Base-by-base conservation (phyloP, 2,113 vertebrate species). In the Suncus etruscus region DNA sequence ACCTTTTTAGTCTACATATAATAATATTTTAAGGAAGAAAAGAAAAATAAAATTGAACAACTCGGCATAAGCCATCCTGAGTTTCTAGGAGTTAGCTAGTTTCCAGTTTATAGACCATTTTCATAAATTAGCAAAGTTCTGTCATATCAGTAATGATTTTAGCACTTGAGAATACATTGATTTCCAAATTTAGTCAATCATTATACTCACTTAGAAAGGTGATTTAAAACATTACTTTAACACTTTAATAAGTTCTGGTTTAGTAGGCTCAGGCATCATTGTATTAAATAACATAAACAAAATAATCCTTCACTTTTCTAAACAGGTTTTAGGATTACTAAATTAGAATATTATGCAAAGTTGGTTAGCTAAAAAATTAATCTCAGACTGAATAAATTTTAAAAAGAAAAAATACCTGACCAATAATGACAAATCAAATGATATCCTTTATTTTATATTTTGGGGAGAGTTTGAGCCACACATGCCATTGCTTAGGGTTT, bases 81-180 rank as follows among this genome's bases (percentile, higher is more conserved):
- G 39, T 39, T 54, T 54, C 15, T 12, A 54, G 51, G 15, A 54
- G 51, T 54, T 10, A 12, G 11, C 51, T 54, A 15, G 15, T 15
- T 54, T 54, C 51, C 15, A 54, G 51, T 10, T 54, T 54, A 54
- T 54, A 54, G 15, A 20, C 3, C 47, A 39, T 83, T 82, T 74
- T 83, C 69, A 82, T 90, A 89, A 82, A 51, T 74, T 24, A 74
- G 25, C 24, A 51, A 74, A 82, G 16, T n/a, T 74, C 65, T 82
- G 63, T 50, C 54, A 74, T 58, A 45, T 75, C 20, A 75, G 51
- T 12, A 15, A 54, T 54, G 51, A 7, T 12, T 54, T 82, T n/a
- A 69, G 74, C 48, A 66, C 54, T 75, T 32, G 24, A 82, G 69
- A 74, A 82, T n/a, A 65, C 58, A 66, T 4, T 39, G 58, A 2